phyloP scores from a whole-genome alignment of 2,113 vertebrate genomes.

The Cyprinodon tularosa region DNA sequence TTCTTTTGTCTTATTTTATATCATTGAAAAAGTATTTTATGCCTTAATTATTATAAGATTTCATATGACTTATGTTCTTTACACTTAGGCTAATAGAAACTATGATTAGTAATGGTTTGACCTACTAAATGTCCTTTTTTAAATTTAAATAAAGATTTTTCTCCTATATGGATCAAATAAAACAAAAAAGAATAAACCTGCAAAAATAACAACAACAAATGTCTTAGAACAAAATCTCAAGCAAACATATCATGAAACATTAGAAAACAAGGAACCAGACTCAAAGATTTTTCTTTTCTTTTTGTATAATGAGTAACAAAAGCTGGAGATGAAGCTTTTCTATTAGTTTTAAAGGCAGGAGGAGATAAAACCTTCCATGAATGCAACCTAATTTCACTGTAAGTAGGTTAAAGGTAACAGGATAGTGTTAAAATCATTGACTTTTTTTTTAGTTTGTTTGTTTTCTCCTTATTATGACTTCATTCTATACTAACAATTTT shows the following conservation, averaged over 20 bases:
- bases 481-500: background rate
- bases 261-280: too few relatives aligned
- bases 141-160: background rate
- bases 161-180: background rate
- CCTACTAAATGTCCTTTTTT: background rate
- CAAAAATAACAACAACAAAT: too few relatives aligned
- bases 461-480: background rate
- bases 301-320: background rate
- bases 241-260: too few relatives aligned
- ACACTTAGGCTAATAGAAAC: background rate
- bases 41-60: background rate
- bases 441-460: background rate
- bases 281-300: too few relatives aligned
- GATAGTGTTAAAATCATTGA: conserved; percentile 3
- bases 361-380: background rate
- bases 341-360: background rate
- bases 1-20: background rate
- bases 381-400: background rate
- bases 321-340: background rate
- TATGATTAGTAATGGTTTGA: background rate
- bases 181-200: too few relatives aligned
- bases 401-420: conserved; percentile 54
- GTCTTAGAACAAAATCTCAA: too few relatives aligned
- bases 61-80: background rate
- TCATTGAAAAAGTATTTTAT: background rate